Conservation (phyloP, 1,140 invertebrate genomes). For the Sweltsa coloradensis region DNA sequence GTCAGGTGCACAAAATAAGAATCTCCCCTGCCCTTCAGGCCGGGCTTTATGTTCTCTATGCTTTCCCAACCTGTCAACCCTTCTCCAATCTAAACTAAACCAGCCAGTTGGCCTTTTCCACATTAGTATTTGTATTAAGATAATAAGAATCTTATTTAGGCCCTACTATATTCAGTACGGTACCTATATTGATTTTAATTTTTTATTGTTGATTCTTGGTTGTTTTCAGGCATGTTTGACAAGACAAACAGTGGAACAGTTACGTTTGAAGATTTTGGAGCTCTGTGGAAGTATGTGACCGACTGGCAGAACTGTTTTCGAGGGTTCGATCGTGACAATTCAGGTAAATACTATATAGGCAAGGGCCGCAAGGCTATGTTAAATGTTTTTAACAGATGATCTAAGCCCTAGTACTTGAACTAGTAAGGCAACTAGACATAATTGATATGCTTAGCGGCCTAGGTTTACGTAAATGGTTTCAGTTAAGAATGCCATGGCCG, state of each 20-base stretch:
- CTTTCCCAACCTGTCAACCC: no score
- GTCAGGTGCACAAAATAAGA: background rate
- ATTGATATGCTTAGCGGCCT: no score
- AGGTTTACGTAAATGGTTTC: no score
- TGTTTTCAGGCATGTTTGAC: constrained; percentile 90
- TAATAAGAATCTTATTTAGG: background rate
- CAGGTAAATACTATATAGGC: constrained; percentile 32
- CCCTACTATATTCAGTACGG: no score
- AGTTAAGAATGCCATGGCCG: no score
- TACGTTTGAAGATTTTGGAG: constrained; percentile 88
- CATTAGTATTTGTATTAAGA: background rate
- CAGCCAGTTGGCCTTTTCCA: no score
- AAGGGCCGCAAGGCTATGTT: no score
- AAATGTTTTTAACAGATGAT: no score
- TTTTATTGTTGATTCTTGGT: constrained; percentile 20
- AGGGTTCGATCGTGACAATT: constrained; percentile 87
- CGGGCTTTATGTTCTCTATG: no score
- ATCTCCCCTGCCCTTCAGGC: background rate
- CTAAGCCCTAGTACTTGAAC: no score
- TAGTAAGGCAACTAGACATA: no score
- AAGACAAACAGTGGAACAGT: constrained; percentile 78
- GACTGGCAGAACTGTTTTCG: constrained; percentile 96
- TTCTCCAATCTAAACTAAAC: no score
- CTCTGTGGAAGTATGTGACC: constrained; percentile 96
- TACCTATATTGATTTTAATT: background rate